Base-by-base conservation (phyloP, 92 coral and sea anemone genomes). In the Ricordea florida region DNA sequence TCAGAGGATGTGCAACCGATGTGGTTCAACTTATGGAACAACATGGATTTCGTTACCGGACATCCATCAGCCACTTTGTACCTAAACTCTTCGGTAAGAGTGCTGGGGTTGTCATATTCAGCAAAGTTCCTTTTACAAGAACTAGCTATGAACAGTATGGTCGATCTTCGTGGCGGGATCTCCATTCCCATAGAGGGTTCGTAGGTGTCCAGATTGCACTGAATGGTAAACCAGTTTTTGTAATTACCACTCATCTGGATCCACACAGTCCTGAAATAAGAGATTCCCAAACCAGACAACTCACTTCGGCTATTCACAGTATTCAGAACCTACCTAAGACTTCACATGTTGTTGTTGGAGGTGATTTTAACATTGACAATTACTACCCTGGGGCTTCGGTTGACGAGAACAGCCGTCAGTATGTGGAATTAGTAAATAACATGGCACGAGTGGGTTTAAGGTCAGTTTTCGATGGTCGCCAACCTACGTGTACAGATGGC, bases 151-250 rank as follows among this genome's bases (percentile, higher is more conserved):
- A 46, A n/a, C 52, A 33, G 36, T 92, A 38, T 69, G 72, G 0
- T 79, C 64, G 13, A 45, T 77, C 15, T 16, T 29, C 0, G 84
- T 89, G 50, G 32, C 58, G 0, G 87, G 71, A n/a, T n/a, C n/a
- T n/a, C n/a, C n/a, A n/a, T n/a, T n/a, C n/a, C 47, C 81, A 89
- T 15, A 89, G 83, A 38, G 94, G 97, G 5, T 85, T 89, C 76
- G 91, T 72, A 2, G 67, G 40, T 29, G 89, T 76, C 14, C 92
- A 89, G 63, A 53, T 61, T 24, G 36, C 31, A 0, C 23, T 89
- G 1, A 66, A 70, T 5, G 23, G 74, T 13, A 40, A 40, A 33
- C 74, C 46, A 25, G 51, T 72, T 14, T 64, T 52, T 51, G 82
- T 92, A 1, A 60, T 85, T 33, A 89, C 74, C 41, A 78, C 89